Evolutionary conservation across 2,797 vertebrate genomes (phyloP).

Genomic region (Scarus forsteni): DNA sequence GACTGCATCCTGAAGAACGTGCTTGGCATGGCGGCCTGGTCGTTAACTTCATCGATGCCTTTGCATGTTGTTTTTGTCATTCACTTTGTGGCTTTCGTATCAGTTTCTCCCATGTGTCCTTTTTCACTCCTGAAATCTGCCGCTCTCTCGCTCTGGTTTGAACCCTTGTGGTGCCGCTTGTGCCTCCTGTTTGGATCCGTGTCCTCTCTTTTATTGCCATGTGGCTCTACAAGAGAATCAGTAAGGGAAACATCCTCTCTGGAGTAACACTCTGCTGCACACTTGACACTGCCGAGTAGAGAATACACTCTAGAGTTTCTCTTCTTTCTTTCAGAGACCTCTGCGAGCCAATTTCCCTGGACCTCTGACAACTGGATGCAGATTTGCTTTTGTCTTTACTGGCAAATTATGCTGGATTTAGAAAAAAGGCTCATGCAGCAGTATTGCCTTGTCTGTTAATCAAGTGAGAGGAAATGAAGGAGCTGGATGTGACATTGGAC

Average conservation of each 20-base stretch:
- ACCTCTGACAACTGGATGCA: conserved; percentile 32
- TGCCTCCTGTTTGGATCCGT: conserved; percentile 62
- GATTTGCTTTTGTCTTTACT: conserved; percentile 16
- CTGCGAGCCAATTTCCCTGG: conserved; percentile 41
- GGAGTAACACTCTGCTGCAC: conserved; percentile 57
- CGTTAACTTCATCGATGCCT: conserved; percentile 66
- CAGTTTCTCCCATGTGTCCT: conserved; percentile 18
- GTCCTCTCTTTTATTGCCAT: conserved; percentile 61
- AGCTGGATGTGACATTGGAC: not conserved
- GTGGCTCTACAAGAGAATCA: conserved; percentile 55
- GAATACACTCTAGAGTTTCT: conserved; percentile 44
- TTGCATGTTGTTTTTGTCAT: conserved; percentile 42
- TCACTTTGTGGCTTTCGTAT: conserved; percentile 49
- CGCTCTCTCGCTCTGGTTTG: conserved; percentile 24
- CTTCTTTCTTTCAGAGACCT: conserved; percentile 44
- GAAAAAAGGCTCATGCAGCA: conserved; percentile 14
- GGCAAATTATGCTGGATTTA: conserved; percentile 14
- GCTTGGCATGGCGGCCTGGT: conserved; percentile 62
- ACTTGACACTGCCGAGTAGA: conserved; percentile 61
- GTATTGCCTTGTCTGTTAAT: conserved; percentile 29
- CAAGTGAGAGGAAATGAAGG: conserved; percentile 33
- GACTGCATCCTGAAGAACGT: conserved; percentile 60
- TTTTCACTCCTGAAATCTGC: conserved; percentile 33
- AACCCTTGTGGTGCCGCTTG: conserved; percentile 46
- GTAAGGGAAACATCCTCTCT: conserved; percentile 59